Percentiles rank a stretch among this genome's conserved stretches.
Evolutionary conservation across 2,888 invertebrate genomes (phyloP).

Genomic region (Sussaba pulchella): DNA sequence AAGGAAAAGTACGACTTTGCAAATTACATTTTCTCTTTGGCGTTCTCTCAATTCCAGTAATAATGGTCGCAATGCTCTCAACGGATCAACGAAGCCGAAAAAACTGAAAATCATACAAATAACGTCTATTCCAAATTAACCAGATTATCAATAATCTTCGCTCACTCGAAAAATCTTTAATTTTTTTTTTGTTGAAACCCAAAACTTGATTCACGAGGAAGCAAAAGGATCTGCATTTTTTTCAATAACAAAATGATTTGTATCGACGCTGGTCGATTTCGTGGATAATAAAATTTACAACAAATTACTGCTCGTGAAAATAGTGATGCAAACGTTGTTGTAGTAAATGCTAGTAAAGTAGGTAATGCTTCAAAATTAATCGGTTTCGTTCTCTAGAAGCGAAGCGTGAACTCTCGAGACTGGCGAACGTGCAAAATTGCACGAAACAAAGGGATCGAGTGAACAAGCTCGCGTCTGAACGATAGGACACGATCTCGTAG

Average conservation of each 20-base stretch:
- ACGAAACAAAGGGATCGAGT: not conserved
- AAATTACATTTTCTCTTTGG: conserved; percentile 23
- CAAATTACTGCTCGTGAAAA: not conserved
- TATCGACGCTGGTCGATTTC: no score
- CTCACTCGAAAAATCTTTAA: no score
- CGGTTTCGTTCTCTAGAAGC: not conserved
- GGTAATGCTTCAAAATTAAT: not conserved
- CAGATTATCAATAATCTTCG: no score
- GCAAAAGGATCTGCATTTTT: no score
- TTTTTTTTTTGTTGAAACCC: no score
- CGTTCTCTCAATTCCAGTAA: conserved; percentile 15
- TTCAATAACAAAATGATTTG: no score
- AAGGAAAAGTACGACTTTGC: conserved; percentile 23
- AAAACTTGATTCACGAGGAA: no score
- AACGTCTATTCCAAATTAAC: no score
- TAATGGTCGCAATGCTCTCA: no score
- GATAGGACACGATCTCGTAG: not conserved
- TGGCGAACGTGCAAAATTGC: not conserved
- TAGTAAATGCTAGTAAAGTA: not conserved
- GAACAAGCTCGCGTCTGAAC: conserved; percentile 4
- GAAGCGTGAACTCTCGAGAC: not conserved
- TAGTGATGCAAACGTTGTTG: not conserved
- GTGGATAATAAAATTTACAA: not conserved
- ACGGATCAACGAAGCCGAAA: no score
- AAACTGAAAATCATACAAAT: no score